Percentiles rank a stretch among this genome's conserved stretches.
These are phyloP conservation scores for Ferdinandea cuprea DNA, from an alignment of 2,888 invertebrate genomes.

Conservation along the genomic window DNA sequence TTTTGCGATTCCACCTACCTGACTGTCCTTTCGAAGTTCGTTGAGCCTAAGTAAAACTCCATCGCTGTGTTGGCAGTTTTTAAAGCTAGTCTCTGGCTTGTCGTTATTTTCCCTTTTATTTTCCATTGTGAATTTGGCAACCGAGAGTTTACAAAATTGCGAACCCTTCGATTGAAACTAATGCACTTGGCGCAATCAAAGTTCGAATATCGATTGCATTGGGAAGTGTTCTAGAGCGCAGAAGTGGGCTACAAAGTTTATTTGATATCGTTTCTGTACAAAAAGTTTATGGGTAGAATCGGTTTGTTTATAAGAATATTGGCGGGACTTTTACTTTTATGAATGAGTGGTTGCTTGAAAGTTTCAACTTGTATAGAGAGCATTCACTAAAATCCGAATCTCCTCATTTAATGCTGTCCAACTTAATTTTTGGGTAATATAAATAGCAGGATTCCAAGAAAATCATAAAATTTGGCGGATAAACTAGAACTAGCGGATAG, in stretches of 20 bases:
- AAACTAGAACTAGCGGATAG: too few relatives aligned
- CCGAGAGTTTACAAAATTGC: neutral
- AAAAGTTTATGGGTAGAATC: neutral
- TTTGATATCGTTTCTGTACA: neutral
- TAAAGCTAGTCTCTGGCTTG: constrained; percentile 42
- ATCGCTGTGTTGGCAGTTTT: constrained; percentile 67
- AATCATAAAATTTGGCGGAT: too few relatives aligned
- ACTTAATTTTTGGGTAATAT: too few relatives aligned
- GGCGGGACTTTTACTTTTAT: too few relatives aligned
- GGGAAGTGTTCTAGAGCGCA: constrained; percentile 38
- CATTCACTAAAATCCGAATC: too few relatives aligned
- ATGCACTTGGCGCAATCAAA: constrained; percentile 39
- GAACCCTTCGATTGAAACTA: constrained; percentile 18
- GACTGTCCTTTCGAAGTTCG: constrained; percentile 58
- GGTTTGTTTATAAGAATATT: too few relatives aligned
- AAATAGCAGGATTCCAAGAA: too few relatives aligned
- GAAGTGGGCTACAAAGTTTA: constrained; percentile 12
- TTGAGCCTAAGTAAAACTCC: constrained; percentile 42
- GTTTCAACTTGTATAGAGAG: too few relatives aligned
- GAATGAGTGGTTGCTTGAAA: neutral
- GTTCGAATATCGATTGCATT: constrained; percentile 43
- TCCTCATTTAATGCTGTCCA: too few relatives aligned
- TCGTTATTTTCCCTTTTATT: constrained; percentile 26
- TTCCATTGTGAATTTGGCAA: neutral
- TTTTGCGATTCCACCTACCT: constrained; percentile 34